Base-by-base conservation (phyloP, 2,888 invertebrate species). In the Acanthosepion pharaonis region DNA sequence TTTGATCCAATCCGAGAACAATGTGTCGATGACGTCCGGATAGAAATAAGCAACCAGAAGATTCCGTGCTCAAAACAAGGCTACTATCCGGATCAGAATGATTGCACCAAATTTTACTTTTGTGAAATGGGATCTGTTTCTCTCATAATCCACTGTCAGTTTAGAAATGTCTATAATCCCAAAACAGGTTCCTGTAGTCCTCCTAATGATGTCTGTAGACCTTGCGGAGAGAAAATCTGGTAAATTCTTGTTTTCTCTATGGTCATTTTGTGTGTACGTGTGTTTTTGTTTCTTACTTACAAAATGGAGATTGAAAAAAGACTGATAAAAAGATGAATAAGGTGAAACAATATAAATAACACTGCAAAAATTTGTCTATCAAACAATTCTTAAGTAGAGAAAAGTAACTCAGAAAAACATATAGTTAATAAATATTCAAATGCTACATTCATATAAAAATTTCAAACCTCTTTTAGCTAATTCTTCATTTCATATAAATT, bases 41-140 rank as follows among this genome's bases (percentile, higher is more conserved):
- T 95, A 94, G 94, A 95, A 93, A 93, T 95, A 91, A 95, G 95
- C 92, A 95, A 95, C 28, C 95, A 95, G 95, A 59, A 95, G n/a
- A 95, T 95, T 23, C 95, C 95, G 91, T 96, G 96, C 93, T 94
- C 78, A 8, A 95, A 95, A 9, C 94, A 95, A 53, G 96, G 95
- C 28, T 94, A 95, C 93, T 95, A 96, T 91, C 95, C 95, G 42
- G 96, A 96, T 91, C 95, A 95, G 11, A 95, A 95, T 55, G 96
- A 96, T 25, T 96, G 96, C 94, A 95, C 96, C 53, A 96, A 96
- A 91, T 96, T 96, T 94, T 95, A 96, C 59, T 95, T 95, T 51
- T 96, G 96, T 94, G 94, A 92, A 51, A 94, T 94, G 33, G 95
- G 95, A 28, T 91, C 92, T 20, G 94, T 95, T 91, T 92, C 95